Percentiles rank a stretch among this genome's conserved stretches.
These are phyloP conservation scores for Salminus brasiliensis DNA, from an alignment of 2,113 vertebrate genomes.

Conservation along the genomic window DNA sequence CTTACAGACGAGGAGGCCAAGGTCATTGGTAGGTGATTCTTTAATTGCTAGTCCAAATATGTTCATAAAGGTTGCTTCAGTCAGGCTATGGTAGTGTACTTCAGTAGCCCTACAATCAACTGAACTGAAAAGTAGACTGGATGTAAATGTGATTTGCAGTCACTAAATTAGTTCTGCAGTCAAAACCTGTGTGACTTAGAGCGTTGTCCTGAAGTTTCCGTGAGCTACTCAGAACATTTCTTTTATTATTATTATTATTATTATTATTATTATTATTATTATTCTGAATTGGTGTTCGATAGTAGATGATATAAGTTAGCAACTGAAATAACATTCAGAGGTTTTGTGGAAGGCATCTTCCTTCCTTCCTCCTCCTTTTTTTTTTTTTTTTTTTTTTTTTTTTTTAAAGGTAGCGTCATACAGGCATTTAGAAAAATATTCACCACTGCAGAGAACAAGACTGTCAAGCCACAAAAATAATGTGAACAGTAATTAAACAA, in stretches of 20 bases:
- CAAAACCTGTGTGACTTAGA: not conserved
- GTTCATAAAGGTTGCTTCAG: not conserved
- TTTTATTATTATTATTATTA: no score
- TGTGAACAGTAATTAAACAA: no score
- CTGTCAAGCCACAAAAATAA: not conserved
- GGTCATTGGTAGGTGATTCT: slow-evolving; percentile 85
- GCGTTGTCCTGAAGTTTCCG: not conserved
- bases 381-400: no score
- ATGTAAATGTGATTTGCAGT: not conserved
- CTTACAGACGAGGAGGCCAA: slow-evolving; percentile 98
- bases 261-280: no score
- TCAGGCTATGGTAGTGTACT: not conserved
- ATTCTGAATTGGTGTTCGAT: not conserved
- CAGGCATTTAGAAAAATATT: not conserved
- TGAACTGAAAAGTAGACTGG: not conserved
- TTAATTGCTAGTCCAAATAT: not conserved
- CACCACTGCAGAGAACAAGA: not conserved
- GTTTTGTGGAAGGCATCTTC: no score
- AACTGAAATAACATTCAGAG: no score
- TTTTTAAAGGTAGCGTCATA: not conserved
- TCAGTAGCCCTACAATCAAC: not conserved
- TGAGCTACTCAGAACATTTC: not conserved
- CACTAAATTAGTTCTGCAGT: not conserved
- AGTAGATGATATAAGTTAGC: no score
- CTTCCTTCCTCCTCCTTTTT: no score